Conservation (phyloP, 2,113 vertebrate genomes). For the Laticauda laticaudata region DNA sequence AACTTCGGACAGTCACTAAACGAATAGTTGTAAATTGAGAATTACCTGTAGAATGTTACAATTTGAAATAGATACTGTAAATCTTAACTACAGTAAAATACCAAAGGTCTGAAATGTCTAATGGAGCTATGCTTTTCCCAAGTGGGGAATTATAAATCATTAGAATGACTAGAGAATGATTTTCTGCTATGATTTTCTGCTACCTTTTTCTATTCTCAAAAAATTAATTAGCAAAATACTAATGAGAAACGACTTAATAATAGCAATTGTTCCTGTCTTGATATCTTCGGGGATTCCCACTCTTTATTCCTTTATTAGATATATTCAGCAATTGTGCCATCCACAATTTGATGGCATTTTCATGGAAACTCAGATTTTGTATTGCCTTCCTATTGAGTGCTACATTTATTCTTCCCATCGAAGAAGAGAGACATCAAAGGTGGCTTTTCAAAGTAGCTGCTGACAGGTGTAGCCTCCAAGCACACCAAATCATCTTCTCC, state of each 20-base stretch:
- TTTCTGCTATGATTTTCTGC: not conserved
- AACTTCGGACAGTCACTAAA: not conserved
- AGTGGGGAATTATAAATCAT: fast-evolving
- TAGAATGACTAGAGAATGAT: slow-evolving; percentile 18
- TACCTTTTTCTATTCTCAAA: slow-evolving; percentile 18
- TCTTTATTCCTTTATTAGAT: not conserved
- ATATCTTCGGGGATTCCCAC: not conserved
- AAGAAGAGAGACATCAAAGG: not conserved
- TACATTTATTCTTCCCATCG: not conserved
- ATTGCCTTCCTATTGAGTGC: not conserved
- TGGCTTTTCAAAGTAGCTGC: not conserved
- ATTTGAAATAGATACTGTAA: not conserved
- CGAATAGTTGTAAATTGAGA: not conserved
- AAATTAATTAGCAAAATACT: slow-evolving; percentile 20
- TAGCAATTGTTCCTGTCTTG: not conserved
- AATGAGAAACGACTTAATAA: slow-evolving; percentile 17
- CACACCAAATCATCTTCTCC: not conserved
- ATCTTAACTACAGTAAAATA: not conserved
- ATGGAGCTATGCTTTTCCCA: not conserved
- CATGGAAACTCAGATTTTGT: not conserved
- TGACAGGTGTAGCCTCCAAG: not conserved
- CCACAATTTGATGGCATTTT: not conserved
- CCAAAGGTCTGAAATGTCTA: not conserved
- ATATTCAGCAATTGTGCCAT: not conserved
- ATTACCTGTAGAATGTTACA: not conserved